Percentiles rank a stretch among this genome's conserved stretches.
These are phyloP conservation scores for Actinia equina DNA, from an alignment of 64 coral and sea anemone species.

Conservation along the genomic window DNA sequence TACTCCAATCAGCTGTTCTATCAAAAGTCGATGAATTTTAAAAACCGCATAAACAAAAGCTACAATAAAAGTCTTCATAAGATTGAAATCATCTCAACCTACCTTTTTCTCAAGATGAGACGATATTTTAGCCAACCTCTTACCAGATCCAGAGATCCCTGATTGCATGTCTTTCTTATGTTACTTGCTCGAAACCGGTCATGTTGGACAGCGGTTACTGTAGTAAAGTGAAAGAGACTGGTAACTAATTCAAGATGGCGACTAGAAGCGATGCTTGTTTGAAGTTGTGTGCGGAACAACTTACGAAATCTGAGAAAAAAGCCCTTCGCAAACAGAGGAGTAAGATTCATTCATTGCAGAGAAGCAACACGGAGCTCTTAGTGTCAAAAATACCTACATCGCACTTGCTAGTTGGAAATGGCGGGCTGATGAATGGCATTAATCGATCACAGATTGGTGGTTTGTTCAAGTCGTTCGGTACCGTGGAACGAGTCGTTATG, in stretches of 20 bases:
- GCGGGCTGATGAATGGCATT: slow-evolving; percentile 86
- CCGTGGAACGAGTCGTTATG: slow-evolving; percentile 74
- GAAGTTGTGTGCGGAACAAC: slow-evolving; percentile 44
- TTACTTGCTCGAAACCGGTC: background rate
- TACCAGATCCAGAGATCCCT: background rate
- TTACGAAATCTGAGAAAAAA: slow-evolving; percentile 88
- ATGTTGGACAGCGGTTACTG: background rate
- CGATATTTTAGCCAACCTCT: background rate
- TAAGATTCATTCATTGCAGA: slow-evolving; percentile 64
- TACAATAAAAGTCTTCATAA: background rate
- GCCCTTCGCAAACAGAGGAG: slow-evolving; percentile 73
- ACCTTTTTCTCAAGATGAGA: background rate
- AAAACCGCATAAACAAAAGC: background rate
- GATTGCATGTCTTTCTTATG: background rate
- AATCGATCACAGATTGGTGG: slow-evolving; percentile 56
- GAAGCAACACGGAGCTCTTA: slow-evolving; percentile 53
- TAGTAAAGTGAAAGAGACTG: background rate
- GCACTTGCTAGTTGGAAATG: slow-evolving; percentile 91
- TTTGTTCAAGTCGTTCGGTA: slow-evolving; percentile 79
- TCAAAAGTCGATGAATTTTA: background rate
- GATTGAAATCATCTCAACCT: background rate
- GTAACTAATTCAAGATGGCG: slow-evolving; percentile 62
- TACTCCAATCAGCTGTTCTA: background rate
- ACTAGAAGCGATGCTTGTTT: slow-evolving; percentile 18
- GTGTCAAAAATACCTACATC: slow-evolving; percentile 72